Percentiles rank a stretch among this genome's conserved stretches.
phyloP scores from a whole-genome alignment of 2,888 invertebrate genomes.

The Ochropleura plecta region DNA sequence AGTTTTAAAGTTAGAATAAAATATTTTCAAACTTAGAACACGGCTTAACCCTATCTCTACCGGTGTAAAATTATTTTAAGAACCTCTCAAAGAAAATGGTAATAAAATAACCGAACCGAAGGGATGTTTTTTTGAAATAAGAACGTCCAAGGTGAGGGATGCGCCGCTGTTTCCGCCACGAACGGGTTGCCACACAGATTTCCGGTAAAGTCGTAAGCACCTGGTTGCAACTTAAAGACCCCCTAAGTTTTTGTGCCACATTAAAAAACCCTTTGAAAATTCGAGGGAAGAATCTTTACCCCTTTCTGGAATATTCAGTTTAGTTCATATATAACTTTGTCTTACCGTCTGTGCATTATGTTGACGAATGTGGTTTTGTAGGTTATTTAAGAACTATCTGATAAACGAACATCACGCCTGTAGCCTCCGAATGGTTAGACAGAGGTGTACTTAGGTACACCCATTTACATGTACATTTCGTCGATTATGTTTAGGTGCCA shows the following conservation, averaged over 20 bases:
- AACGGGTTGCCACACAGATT: slow-evolving; percentile 88
- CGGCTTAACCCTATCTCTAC: slow-evolving; percentile 48
- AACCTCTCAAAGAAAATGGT: slow-evolving; percentile 62
- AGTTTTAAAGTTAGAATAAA: not conserved
- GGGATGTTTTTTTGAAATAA: slow-evolving; percentile 79
- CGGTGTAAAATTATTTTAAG: slow-evolving; percentile 55
- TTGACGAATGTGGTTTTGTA: not conserved
- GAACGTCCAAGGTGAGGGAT: slow-evolving; percentile 83
- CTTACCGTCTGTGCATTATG: slow-evolving; percentile 11
- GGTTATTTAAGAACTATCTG: not conserved
- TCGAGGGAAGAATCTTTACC: slow-evolving; percentile 82
- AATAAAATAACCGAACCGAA: slow-evolving; percentile 68
- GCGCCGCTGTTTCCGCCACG: slow-evolving; percentile 85
- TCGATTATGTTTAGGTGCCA: too few species aligned
- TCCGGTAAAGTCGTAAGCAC: slow-evolving; percentile 88
- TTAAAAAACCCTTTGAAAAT: slow-evolving; percentile 81
- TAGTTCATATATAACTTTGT: slow-evolving; percentile 29
- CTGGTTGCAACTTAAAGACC: slow-evolving; percentile 82
- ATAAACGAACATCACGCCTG: not conserved
- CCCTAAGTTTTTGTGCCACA: slow-evolving; percentile 82
- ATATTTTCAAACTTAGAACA: slow-evolving; percentile 4
- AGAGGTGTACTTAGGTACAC: too few species aligned
- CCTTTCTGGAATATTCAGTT: slow-evolving; percentile 79
- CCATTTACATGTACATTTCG: too few species aligned
- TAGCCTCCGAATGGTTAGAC: too few species aligned